A percentile compares a stretch with the other conserved stretches of the same genome.
These are phyloP conservation scores for Aphidoletes aphidimyza DNA, from an alignment of 2,888 invertebrate genomes.

Conservation along the genomic window DNA sequence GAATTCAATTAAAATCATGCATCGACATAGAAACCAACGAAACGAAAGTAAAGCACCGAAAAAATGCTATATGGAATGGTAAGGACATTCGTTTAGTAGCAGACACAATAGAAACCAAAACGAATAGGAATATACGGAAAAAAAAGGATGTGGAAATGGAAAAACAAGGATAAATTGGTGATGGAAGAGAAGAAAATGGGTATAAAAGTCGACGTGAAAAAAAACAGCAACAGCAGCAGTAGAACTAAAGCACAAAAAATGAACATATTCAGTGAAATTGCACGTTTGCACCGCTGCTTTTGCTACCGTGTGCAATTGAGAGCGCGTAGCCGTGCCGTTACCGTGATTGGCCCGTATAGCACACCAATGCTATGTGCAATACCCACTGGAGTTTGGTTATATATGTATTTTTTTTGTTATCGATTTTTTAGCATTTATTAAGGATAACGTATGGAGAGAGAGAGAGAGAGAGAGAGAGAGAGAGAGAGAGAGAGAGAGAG, in stretches of 20 bases:
- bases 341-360: background rate
- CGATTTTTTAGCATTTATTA: slow-evolving; percentile 24
- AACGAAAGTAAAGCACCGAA: background rate
- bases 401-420: background rate
- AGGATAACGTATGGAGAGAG: background rate
- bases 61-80: background rate
- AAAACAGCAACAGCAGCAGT: background rate
- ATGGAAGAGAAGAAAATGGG: background rate
- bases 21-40: background rate
- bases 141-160: background rate
- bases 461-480: too few species aligned
- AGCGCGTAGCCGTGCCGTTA: background rate
- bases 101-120: slow-evolving; percentile 13
- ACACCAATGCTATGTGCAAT: background rate
- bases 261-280: slow-evolving; percentile 12
- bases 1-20: slow-evolving; percentile 38
- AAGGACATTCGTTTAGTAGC: background rate
- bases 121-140: background rate
- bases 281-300: slow-evolving; percentile 4
- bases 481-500: too few species aligned
- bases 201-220: background rate
- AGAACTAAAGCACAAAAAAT: background rate
- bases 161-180: slow-evolving; percentile 2
- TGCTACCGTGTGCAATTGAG: background rate
- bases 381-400: background rate